Conservation (phyloP, 1,140 invertebrate genomes). For the Bombus sibiricus region DNA sequence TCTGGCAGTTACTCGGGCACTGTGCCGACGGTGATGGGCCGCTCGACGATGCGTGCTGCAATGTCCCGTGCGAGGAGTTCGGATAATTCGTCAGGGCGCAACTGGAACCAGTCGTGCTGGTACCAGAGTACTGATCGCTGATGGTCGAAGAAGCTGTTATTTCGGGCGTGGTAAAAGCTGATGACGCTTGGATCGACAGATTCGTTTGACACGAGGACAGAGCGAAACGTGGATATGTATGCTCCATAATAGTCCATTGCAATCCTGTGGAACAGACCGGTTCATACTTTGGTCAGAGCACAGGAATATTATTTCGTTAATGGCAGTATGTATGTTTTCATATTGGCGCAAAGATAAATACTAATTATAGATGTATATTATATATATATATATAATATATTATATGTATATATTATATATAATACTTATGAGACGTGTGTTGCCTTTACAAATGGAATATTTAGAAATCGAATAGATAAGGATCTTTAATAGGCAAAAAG, state of each 20-base stretch:
- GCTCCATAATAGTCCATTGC: constrained; percentile 88
- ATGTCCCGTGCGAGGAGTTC: constrained; percentile 73
- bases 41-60: constrained; percentile 65
- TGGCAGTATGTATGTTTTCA: constrained; percentile 43
- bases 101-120: constrained; percentile 73
- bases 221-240: constrained; percentile 86
- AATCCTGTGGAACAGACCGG: constrained; percentile 85
- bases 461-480: constrained; percentile 29
- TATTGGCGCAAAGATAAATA: constrained; percentile 50
- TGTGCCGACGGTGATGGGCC: constrained; percentile 73
- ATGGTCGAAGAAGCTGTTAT: constrained; percentile 77
- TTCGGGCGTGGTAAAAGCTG: constrained; percentile 80
- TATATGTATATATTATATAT: background rate
- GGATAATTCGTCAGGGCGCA: constrained; percentile 76
- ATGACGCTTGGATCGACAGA: constrained; percentile 81
- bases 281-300: constrained; percentile 73
- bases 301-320: constrained; percentile 62
- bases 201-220: constrained; percentile 84
- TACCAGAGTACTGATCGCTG: constrained; percentile 76
- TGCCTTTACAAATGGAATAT: background rate
- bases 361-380: constrained; percentile 14
- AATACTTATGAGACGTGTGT: constrained; percentile 7
- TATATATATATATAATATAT: constrained; percentile 16
- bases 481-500: background rate
- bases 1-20: constrained; percentile 77